Evolutionary conservation across 2,888 invertebrate species (phyloP).

Genomic region (Eledona agricola): DNA sequence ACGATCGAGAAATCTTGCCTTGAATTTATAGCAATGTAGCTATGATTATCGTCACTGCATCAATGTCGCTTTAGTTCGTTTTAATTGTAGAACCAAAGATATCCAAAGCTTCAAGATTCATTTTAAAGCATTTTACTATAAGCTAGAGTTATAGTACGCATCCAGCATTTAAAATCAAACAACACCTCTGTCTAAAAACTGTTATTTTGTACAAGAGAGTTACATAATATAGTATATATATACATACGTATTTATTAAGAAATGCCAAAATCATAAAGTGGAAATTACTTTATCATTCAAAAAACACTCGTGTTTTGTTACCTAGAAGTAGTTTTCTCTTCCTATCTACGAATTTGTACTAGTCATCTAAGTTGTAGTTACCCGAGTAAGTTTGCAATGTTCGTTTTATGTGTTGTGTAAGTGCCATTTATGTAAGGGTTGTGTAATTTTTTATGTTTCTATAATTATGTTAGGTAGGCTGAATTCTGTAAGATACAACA

Average conservation of each 20-base stretch:
- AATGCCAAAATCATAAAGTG: slow-evolving; percentile 25
- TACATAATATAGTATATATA: no score
- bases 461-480: slow-evolving; percentile 36
- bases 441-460: slow-evolving; percentile 43
- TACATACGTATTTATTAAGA: slow-evolving; percentile 29
- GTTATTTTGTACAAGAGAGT: slow-evolving; percentile 29
- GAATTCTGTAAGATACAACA: slow-evolving; percentile 55
- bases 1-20: slow-evolving; percentile 31
- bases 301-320: slow-evolving; percentile 19
- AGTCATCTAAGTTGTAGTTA: slow-evolving; percentile 40
- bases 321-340: slow-evolving; percentile 24
- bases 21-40: slow-evolving; percentile 26
- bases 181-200: slow-evolving; percentile 12
- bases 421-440: slow-evolving; percentile 49
- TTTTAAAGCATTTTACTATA: slow-evolving; percentile 30
- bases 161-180: slow-evolving; percentile 31
- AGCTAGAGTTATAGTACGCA: slow-evolving; percentile 6
- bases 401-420: slow-evolving; percentile 48
- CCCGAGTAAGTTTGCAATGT: slow-evolving; percentile 41
- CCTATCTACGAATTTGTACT: slow-evolving; percentile 39
- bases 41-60: slow-evolving; percentile 33
- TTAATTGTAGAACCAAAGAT: slow-evolving; percentile 44
- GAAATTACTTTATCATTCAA: slow-evolving; percentile 5
- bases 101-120: slow-evolving; percentile 40
- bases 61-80: slow-evolving; percentile 33